Evolutionary conservation across 2,797 vertebrate species (phyloP), one percentile per base, ranked within the genome.

Genomic region (Onychomys torridus): DNA sequence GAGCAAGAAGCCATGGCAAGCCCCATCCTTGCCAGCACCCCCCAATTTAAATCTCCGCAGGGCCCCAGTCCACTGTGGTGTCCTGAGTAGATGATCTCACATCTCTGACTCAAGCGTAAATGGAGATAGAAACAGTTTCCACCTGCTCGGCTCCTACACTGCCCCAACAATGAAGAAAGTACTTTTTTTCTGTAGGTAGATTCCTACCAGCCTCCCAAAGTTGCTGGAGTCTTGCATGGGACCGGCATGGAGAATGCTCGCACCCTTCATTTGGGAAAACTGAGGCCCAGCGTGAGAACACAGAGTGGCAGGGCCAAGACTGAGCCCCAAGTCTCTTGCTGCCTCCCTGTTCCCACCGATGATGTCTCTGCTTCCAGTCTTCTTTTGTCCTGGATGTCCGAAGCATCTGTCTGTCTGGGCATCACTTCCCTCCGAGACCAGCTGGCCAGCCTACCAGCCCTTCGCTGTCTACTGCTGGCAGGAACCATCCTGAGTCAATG

Each of bases 401-500:
- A 78, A 71, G 0, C 88, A 73, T 75, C 96, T 95, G 90, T 92
- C 96, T 27, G 55, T 84, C 89, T 61, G 14, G 76, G 65, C 21
- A 0, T 59, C 77, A 57, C 89, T 77, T 73, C 77, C 27, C n/a
- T 9, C 61, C 3, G 29, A 89, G 93, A 46, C 96, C 94, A 93
- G 96, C 90, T 94, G 84, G 89, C 52, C 69, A 81, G 29, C 93
- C 96, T 90, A 95, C 94, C 81, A 11, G 0, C 0, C 4, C 86
- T 87, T 34, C 81, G 82, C 8, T 13, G 55, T 91, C 88, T 75
- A 92, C 71, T 1, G 52, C 89, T 93, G 94, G 91, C 91, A 97
- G 93, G 87, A 94, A 92, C 43, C 95, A 6, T 90, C 75, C 8
- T 1, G 93, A 92, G 63, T 14, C 52, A 61, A 59, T 92, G 96